phyloP scores from a whole-genome alignment of 2,113 vertebrate species.

The Argyrosomus japonicus region DNA sequence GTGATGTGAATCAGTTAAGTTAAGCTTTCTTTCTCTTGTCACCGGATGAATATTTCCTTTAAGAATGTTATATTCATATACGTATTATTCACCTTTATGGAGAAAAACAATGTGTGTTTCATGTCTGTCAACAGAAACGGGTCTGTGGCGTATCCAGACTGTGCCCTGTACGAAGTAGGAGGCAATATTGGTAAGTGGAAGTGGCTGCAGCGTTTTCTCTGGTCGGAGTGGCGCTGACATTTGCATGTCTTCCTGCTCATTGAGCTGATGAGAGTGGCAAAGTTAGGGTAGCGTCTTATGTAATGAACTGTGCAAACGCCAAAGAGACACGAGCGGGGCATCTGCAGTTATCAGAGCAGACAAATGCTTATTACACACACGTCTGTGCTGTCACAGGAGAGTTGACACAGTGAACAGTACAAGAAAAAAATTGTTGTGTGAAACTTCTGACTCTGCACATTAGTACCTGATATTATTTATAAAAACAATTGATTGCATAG shows the following conservation, averaged over 20 bases:
- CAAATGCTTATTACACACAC: slow-evolving; percentile 71
- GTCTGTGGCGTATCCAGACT: slow-evolving; percentile 70
- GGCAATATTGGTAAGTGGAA: slow-evolving; percentile 89
- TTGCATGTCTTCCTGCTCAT: slow-evolving; percentile 74
- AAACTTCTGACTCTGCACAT: neutral
- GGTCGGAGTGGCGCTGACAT: slow-evolving; percentile 47
- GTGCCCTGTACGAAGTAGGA: slow-evolving; percentile 89
- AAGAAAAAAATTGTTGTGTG: neutral
- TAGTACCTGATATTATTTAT: neutral
- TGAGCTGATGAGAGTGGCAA: slow-evolving; percentile 64
- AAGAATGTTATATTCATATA: neutral
- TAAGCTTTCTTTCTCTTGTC: neutral
- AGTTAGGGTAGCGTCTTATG: slow-evolving; percentile 38
- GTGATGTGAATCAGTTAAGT: neutral
- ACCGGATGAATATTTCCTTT: neutral
- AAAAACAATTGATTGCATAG: neutral
- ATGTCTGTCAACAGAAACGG: slow-evolving; percentile 79
- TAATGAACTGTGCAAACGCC: slow-evolving; percentile 59
- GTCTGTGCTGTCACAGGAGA: slow-evolving; percentile 56
- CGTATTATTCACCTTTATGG: neutral
- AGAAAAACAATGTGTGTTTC: neutral
- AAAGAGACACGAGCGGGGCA: slow-evolving; percentile 56
- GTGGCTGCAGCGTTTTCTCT: neutral
- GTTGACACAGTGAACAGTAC: slow-evolving; percentile 17
- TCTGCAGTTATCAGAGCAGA: slow-evolving; percentile 81